Evolutionary conservation across 2,797 vertebrate species (phyloP), one percentile per base, ranked within the genome.

Genomic region (Hoplostethus mediterraneus): DNA sequence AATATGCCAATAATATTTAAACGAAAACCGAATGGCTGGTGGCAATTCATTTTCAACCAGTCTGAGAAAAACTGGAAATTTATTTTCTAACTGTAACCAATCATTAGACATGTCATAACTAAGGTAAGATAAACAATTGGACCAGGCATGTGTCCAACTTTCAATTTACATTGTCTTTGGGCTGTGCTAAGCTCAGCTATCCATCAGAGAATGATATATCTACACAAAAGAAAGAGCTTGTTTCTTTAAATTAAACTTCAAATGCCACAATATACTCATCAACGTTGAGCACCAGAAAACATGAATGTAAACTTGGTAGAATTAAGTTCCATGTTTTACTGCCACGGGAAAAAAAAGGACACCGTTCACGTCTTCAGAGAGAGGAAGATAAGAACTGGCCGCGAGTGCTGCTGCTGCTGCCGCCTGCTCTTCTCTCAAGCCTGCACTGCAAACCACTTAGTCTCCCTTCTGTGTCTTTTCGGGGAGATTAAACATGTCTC

Each of bases 401-500:
- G 3, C 59, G 42, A 71, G 63, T 64, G 55, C 77, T 67, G 65
- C 75, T 66, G 53, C 21, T 21, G 21, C 21, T 44, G n/a, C 65
- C 56, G n/a, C 65, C 56, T 38, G 16, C 68, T 73, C 61, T 38
- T 63, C 67, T 60, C 76, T 74, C 49, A 69, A 63, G 48, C 62
- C 63, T 81, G 60, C 38, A 56, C 55, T 81, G 67, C 62, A 57
- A 58, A 65, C 73, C 79, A 68, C 73, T 85, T 67, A 59, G 47
- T 68, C 60, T 68, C 64, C 75, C 76, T 60, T 63, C 75, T 79
- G 82, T 75, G 71, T 84, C 80, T 83, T 77, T 80, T 87, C 67
- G 54, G 77, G 48, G 71, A 89, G 85, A 90, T 88, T 86, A 89
- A 82, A 70, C 33, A 58, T 48, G 73, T 90, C 90, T 87, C 82